Base-by-base conservation (phyloP, 2,888 invertebrate genomes). In the Cotesia congregata region DNA sequence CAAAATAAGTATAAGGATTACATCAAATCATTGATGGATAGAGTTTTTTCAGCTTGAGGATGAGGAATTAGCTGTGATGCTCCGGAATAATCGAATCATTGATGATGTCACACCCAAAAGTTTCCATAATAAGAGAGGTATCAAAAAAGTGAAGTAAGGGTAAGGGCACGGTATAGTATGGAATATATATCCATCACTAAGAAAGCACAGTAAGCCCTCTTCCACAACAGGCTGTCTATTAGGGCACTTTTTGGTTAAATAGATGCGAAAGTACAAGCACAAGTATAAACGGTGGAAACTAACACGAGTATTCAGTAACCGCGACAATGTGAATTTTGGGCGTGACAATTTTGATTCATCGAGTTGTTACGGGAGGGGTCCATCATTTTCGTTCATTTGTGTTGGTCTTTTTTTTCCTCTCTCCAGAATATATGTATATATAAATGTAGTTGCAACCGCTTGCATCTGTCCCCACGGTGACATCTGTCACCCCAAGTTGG, bases 341-440 rank as follows among this genome's bases (percentile, higher is more conserved):
- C 88, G 88, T 89, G 88, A 89, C 88, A 85, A 86, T 85, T 83
- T 81, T 83, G 84, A 88, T 88, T 87, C 85, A 88, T 85, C 84
- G 85, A 77, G 75, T 80, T 79, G 79, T 78, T 77, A 80, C 80
- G 50, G 50, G 50, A 76, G 79, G 80, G 77, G 78, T 79, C 84
- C 88, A 88, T 87, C 87, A 87, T 87, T 84, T 85, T 85, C 80
- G 15, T 67, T 72, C 41, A 38, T 38, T 71, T 38, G 64, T 65
- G 38, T 65, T 30, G 65, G 65, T 30, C 65, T 50, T 50, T 50
- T 50, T 30, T 50, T 50, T 50, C 38, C 12, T 20, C 17, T 62
- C 62, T 17, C 15, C 15, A 62, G n/a, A 62, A 65, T 30, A 30
- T 38, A 30, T 38, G 30, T 65, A 38, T 50, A 12, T 50, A 50